Conservation (phyloP, 1,140 invertebrate species). For the Carcinoscorpius rotundicauda region DNA sequence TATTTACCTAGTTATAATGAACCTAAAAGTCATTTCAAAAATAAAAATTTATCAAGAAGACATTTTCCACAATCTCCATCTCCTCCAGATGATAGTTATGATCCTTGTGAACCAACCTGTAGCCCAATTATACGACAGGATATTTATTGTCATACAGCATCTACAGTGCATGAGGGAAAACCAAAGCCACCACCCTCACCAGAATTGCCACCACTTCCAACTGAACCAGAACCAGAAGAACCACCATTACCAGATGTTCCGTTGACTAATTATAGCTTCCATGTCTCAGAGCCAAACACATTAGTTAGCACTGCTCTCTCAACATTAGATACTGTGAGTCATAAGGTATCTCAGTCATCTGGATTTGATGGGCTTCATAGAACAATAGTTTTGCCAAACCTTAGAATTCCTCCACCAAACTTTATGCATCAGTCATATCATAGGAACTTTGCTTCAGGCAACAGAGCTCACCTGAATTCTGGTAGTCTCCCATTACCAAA, state of each 20-base stretch:
- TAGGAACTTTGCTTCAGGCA: no score
- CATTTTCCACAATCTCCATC: no score
- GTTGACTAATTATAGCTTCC: no score
- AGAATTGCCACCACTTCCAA: conserved; percentile 22
- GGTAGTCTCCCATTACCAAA: no score
- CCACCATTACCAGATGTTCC: not conserved
- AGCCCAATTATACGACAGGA: conserved; percentile 46
- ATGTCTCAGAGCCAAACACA: no score
- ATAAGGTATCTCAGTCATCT: no score
- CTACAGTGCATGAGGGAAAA: conserved; percentile 21
- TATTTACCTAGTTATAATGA: no score
- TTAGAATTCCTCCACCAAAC: conserved; percentile 16
- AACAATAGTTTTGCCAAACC: conserved; percentile 5
- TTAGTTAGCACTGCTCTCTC: no score
- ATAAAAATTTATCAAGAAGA: no score
- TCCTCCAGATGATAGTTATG: conserved; percentile 38
- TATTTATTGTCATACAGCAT: not conserved
- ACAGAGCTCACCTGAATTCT: no score
- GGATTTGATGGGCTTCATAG: not conserved
- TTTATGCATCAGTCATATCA: conserved; percentile 2
- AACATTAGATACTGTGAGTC: no score
- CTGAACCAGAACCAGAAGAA: conserved; percentile 21
- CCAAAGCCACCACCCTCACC: conserved; percentile 22
- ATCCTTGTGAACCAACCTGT: conserved; percentile 76
- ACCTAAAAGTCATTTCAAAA: no score